Evolutionary conservation across 2,797 vertebrate species (phyloP).

Genomic region (Macropodus opercularis): DNA sequence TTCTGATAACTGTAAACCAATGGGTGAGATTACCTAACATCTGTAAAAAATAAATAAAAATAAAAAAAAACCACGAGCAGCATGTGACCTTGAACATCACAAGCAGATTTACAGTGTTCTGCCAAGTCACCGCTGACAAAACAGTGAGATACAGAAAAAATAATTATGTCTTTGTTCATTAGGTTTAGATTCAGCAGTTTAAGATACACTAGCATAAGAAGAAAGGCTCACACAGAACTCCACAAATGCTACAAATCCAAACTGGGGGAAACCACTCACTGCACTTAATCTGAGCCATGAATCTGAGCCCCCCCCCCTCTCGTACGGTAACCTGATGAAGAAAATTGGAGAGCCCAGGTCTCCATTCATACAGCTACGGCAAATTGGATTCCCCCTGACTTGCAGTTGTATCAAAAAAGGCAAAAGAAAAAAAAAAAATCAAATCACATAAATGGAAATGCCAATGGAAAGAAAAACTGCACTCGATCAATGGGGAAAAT

Average conservation of each 20-base stretch:
- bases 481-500: constrained; percentile 2
- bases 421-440: constrained; percentile 41
- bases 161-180: constrained; percentile 19
- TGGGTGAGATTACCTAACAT: constrained; percentile 8
- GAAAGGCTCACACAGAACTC: background rate
- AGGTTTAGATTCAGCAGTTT: constrained; percentile 3
- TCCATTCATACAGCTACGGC: constrained; percentile 32
- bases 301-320: constrained; percentile 8
- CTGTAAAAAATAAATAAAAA: no score
- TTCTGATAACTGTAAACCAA: constrained; percentile 18
- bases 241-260: constrained; percentile 13
- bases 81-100: constrained; percentile 30
- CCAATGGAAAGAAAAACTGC: constrained; percentile 26
- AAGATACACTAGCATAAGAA: background rate
- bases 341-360: constrained; percentile 31
- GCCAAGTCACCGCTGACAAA: constrained; percentile 1
- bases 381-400: constrained; percentile 52
- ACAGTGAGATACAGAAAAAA: constrained; percentile 12
- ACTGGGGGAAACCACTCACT: constrained; percentile 37
- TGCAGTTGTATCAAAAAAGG: constrained; percentile 42
- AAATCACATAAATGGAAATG: constrained; percentile 50
- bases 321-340: constrained; percentile 52
- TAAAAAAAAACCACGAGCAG: background rate
- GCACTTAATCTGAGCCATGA: constrained; percentile 29
- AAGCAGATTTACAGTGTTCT: constrained; percentile 1